Evolutionary conservation across 2,888 invertebrate species (phyloP), one percentile per base, ranked within the genome.

Genomic region (Archips xylosteana): DNA sequence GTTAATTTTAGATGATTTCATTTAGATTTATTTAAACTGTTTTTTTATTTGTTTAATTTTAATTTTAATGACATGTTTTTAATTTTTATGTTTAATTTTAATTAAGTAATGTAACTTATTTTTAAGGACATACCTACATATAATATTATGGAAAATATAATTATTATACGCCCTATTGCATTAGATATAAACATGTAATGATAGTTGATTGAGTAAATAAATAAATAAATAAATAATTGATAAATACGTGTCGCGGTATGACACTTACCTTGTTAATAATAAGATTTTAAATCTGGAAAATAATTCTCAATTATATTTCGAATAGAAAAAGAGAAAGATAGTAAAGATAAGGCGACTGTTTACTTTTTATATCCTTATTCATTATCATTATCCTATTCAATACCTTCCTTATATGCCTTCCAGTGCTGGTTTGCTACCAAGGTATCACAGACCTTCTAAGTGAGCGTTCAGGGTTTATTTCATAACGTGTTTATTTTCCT

Each of bases 401-500:
- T 64, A 23, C 64, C 63, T 69, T 47, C 36, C 57, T 64, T 64
- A 23, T 64, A 23, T 15, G 54, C 15, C 54, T 23, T 54, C 8
- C 6, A 54, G 23, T 54, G 32, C 45, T 3, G 36, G 51, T 64
- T 63, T 70, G 34, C 34, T 34, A 5, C 2, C 64, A 59, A 70
- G 63, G 57, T 36, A 12, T 34, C 32, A 42, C 39, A 32, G n/a
- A 47, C 70, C 70, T 63, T 70, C 34, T 45, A 51, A 42, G 23
- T 63, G 45, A 32, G 4, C 42, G 45, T 15, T 61, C 54, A 64
- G 57, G 63, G 70, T 47, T 57, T 6, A 23, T 64, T 59, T 57
- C 47, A 15, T n/a, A 45, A 51, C 42, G n/a, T 60, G 32, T 34
- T 42, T 54, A n/a, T 36, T 64, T 70, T 70, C 70, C 63, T 70